Conservation (phyloP, 2,888 invertebrate genomes). For the Diogma glabrata region DNA sequence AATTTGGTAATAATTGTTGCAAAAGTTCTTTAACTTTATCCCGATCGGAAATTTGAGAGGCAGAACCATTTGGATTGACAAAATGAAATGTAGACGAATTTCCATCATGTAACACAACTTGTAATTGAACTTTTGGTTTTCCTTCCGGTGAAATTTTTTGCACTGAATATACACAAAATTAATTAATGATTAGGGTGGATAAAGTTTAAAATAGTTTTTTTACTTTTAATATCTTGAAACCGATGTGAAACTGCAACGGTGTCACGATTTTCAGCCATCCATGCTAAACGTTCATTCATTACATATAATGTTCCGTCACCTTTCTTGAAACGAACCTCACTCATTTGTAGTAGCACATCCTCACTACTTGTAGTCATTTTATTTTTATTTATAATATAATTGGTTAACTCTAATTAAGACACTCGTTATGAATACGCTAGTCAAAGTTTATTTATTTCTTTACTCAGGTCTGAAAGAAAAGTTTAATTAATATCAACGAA, state of each 20-base stretch:
- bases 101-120: constrained; percentile 89
- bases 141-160: constrained; percentile 97
- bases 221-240: constrained; percentile 93
- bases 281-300: constrained; percentile 91
- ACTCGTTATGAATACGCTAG: constrained; percentile 1
- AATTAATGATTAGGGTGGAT: constrained; percentile 10
- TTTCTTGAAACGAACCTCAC: constrained; percentile 89
- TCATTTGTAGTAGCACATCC: constrained; percentile 86
- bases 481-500: not conserved
- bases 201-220: constrained; percentile 24
- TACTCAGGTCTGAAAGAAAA: constrained; percentile 7
- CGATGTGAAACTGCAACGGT: constrained; percentile 86
- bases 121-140: constrained; percentile 95
- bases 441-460: constrained; percentile 6
- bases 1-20: constrained; percentile 84
- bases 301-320: constrained; percentile 88
- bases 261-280: constrained; percentile 90
- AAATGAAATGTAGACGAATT: constrained; percentile 96
- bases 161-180: constrained; percentile 41
- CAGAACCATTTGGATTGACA: constrained; percentile 71
- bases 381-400: constrained; percentile 10
- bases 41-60: constrained; percentile 76
- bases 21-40: constrained; percentile 88
- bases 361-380: constrained; percentile 82
- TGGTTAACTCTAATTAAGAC: constrained; percentile 4